phyloP scores from a whole-genome alignment of 2,888 invertebrate species.

The Horisme vitalbata region DNA sequence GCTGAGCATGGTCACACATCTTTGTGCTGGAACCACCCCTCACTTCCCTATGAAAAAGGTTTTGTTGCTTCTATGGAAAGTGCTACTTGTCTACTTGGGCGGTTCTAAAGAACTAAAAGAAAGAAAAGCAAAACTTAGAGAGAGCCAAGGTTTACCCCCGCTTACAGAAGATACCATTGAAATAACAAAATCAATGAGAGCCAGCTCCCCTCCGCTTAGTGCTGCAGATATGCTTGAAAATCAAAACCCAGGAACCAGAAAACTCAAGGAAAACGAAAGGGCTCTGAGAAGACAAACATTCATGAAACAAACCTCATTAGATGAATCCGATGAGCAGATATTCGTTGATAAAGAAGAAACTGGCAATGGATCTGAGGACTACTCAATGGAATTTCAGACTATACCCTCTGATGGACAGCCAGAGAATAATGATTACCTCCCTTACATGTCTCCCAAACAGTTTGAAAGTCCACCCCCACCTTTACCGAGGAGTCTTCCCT shows the following conservation, averaged over 20 bases:
- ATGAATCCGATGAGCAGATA: conserved; percentile 89
- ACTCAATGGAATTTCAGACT: conserved; percentile 83
- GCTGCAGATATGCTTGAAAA: conserved; percentile 94
- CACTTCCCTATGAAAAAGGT: conserved; percentile 99
- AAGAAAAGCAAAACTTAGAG: conserved; percentile 88
- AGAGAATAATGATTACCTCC: conserved; percentile 63
- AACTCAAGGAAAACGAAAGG: conserved; percentile 79
- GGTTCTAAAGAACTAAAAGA: conserved; percentile 93
- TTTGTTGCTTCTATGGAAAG: conserved; percentile 96
- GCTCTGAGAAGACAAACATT: conserved; percentile 89
- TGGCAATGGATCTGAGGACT: conserved; percentile 84
- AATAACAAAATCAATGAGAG: conserved; percentile 96
- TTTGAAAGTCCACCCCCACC: conserved; percentile 76
- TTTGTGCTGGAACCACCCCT: conserved; percentile 97
- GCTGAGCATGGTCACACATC: conserved; percentile 97
- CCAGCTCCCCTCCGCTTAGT: conserved; percentile 96
- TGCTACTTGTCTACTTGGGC: conserved; percentile 94
- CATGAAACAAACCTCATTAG: conserved; percentile 95
- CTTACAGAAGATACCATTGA: conserved; percentile 96
- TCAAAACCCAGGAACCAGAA: conserved; percentile 89
- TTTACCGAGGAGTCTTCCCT: conserved; percentile 89
- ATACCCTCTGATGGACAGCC: conserved; percentile 68
- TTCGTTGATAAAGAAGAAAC: conserved; percentile 88
- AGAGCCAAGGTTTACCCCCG: conserved; percentile 87
- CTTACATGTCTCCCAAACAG: conserved; percentile 71